These are phyloP conservation scores for Hyaena hyaena DNA, from an alignment of 2,113 vertebrate genomes.

Conservation along the genomic window DNA sequence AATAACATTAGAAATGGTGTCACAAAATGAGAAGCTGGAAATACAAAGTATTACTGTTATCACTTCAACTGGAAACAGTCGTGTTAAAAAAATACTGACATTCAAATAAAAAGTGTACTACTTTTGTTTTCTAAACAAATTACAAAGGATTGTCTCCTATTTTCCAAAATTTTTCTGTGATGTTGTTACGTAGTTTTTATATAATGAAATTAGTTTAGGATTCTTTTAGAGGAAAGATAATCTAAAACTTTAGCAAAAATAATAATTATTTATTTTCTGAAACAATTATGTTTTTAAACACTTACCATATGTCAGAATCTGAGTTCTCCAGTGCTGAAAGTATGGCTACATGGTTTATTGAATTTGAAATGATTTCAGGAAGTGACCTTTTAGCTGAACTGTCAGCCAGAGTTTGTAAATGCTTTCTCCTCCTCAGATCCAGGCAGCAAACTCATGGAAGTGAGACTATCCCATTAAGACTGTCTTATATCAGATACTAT, in stretches of 20 bases:
- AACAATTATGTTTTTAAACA: not conserved
- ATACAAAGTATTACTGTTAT: not conserved
- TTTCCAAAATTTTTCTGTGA: not conserved
- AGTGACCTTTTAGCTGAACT: not conserved
- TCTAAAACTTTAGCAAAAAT: not conserved
- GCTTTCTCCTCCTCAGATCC: not conserved
- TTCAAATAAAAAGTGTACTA: not conserved
- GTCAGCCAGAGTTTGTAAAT: not conserved
- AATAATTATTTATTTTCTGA: conserved; percentile 14
- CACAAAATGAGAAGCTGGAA: not conserved
- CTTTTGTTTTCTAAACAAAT: not conserved
- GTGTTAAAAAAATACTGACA: not conserved
- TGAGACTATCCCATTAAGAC: not conserved
- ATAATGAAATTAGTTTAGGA: not conserved
- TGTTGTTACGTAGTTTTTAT: not conserved
- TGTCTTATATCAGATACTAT: not conserved
- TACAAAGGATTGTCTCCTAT: not conserved
- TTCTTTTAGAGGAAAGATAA: not conserved
- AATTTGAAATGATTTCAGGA: not conserved
- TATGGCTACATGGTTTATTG: not conserved
- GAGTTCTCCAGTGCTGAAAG: not conserved
- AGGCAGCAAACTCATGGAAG: not conserved
- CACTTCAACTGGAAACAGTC: not conserved
- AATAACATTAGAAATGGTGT: not conserved
- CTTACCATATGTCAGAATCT: not conserved